Base-by-base conservation (phyloP, 2,113 vertebrate species). In the Sinocyclocheilus rhinocerous region DNA sequence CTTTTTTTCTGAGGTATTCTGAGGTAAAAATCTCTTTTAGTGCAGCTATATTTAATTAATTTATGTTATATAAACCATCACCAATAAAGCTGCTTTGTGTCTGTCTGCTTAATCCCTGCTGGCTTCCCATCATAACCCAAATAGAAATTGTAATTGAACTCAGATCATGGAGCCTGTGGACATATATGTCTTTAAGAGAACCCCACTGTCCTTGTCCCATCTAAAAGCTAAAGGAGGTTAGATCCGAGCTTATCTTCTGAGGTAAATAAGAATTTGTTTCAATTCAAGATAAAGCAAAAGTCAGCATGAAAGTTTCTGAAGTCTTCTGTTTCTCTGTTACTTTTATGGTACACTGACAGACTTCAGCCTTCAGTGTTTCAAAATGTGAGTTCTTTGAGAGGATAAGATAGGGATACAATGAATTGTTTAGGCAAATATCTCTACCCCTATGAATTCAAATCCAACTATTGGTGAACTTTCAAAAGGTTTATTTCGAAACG, bases 21-120 rank as follows among this genome's bases (percentile, higher is more conserved):
- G 75, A 87, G 84, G 76, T 84, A 55, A 81, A 84, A 55, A 78
- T 52, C 88, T 82, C 85, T 84, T 67, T 65, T 29, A 83, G 65
- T 52, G 20, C 26, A 81, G 78, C 72, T 67, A 59, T 81, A 85
- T 83, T 81, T 85, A 63, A 77, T 77, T 89, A 87, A 89, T 85
- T 84, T 86, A 39, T 70, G 81, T 89, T 88, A 87, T 39, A 77
- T 85, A 86, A 88, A 70, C 89, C 36, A 52, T 75, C 87, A 86
- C 70, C 77, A 84, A 82, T 86, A 88, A 88, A 88, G 82, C 89
- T 81, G 81, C 84, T 86, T 90, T 90, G 84, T 81, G 86, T 86
- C 77, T 84, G 39, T 84, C 86, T 81, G 70, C 65, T 76, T 78
- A 90, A 88, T 87, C 87, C 85, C 81, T 59, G 42, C 76, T 82